A percentile compares a stretch with the other conserved stretches of the same genome.
These are phyloP conservation scores for Perca schrenkii DNA, from an alignment of 2,113 vertebrate species.

Conservation along the genomic window DNA sequence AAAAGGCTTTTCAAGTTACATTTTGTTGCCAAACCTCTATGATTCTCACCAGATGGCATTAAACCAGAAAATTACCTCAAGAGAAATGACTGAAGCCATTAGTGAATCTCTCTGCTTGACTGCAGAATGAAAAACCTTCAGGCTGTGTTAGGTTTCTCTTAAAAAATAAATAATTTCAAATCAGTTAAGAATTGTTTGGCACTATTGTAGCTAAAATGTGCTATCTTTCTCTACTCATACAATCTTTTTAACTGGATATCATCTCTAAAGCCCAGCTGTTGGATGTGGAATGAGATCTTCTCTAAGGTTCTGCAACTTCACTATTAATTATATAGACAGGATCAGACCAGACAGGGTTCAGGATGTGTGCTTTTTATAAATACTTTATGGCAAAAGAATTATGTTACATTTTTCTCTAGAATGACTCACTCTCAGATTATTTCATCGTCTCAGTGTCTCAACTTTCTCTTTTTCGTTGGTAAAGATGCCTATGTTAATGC, in stretches of 20 bases:
- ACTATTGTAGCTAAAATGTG: neutral
- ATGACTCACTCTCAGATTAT: neutral
- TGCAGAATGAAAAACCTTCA: slow-evolving; percentile 32
- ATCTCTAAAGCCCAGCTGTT: neutral
- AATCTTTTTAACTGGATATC: neutral
- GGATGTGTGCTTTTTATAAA: neutral
- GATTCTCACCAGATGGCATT: slow-evolving; percentile 49
- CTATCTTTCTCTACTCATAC: neutral
- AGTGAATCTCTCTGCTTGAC: slow-evolving; percentile 22
- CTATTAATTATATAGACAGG: neutral
- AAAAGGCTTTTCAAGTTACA: slow-evolving; percentile 30
- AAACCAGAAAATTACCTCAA: slow-evolving; percentile 45
- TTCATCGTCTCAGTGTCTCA: no score
- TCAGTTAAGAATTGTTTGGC: neutral
- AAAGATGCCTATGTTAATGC: neutral
- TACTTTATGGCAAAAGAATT: neutral
- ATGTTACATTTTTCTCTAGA: neutral
- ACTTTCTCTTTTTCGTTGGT: neutral
- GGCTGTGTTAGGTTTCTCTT: slow-evolving; percentile 17
- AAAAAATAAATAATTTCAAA: neutral
- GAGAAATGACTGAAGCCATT: slow-evolving; percentile 43
- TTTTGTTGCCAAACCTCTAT: slow-evolving; percentile 37
- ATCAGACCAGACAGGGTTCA: neutral
- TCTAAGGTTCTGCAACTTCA: neutral
- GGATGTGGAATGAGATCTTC: neutral